phyloP scores from a whole-genome alignment of 2,113 vertebrate species.

The Peucedramus taeniatus region DNA sequence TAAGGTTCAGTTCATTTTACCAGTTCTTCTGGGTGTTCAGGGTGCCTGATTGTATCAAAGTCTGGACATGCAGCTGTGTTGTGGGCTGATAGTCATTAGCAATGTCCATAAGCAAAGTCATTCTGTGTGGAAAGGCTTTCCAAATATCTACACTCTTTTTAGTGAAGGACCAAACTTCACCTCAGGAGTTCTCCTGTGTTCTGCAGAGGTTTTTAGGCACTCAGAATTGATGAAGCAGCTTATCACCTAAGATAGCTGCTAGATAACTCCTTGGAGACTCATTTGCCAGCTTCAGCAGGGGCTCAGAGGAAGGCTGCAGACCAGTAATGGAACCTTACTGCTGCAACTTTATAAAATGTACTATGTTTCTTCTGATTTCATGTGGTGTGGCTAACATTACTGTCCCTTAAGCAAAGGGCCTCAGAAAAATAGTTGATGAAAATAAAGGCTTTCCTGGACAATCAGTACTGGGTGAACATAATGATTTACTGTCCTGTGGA shows the following conservation, averaged over 20 bases:
- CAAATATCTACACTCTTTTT: background rate
- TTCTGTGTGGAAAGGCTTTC: background rate
- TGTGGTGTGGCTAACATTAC: background rate
- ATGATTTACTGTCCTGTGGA: background rate
- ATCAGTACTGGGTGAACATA: background rate
- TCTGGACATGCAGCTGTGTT: background rate
- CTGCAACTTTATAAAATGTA: background rate
- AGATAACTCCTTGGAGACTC: background rate
- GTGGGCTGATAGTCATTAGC: background rate
- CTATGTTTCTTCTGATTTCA: background rate
- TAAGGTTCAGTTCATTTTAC: background rate
- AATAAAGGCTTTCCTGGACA: background rate
- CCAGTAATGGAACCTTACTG: background rate
- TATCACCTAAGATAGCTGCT: background rate
- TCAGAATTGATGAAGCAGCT: background rate
- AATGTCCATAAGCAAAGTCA: background rate
- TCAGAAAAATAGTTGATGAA: background rate
- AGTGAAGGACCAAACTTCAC: background rate
- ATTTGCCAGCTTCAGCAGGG: background rate
- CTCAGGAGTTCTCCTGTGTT: background rate
- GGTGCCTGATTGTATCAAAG: background rate
- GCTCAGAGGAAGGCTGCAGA: background rate
- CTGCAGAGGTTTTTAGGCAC: background rate
- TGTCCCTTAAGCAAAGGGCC: background rate
- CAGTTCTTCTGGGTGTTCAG: background rate